Evolutionary conservation across 2,797 vertebrate species (phyloP).

Genomic region (Premnoplex brunnescens): DNA sequence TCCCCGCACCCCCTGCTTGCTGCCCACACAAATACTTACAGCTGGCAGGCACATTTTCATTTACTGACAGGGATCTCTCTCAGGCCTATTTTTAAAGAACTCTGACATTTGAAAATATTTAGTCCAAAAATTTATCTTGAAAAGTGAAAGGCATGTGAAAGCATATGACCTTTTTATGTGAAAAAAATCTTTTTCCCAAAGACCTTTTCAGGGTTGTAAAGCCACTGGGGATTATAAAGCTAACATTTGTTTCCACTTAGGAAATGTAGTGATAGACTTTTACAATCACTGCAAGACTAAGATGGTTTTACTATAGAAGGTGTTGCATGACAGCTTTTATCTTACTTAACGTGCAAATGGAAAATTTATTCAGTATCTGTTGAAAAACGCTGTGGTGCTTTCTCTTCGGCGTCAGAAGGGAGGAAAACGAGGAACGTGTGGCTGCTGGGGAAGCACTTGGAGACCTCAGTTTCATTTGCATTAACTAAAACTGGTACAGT

Average conservation of each 20-base stretch:
- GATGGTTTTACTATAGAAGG: not conserved
- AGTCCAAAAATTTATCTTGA: not conserved
- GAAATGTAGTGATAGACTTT: not conserved
- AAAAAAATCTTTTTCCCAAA: not conserved
- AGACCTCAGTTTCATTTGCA: not conserved
- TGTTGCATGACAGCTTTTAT: not conserved
- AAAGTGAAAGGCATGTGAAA: not conserved
- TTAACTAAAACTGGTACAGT: not conserved
- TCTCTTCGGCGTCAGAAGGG: not conserved
- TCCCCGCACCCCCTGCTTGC: not conserved
- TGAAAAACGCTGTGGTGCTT: not conserved
- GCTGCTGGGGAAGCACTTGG: not conserved
- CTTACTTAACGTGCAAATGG: not conserved
- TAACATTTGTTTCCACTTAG: not conserved
- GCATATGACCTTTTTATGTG: not conserved
- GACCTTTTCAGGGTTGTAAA: not conserved
- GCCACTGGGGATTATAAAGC: not conserved
- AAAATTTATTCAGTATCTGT: not conserved
- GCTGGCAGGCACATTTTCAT: not conserved
- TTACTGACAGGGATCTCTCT: not conserved
- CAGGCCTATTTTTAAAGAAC: not conserved
- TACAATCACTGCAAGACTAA: not conserved
- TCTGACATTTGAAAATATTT: not conserved
- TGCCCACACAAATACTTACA: not conserved
- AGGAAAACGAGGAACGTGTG: not conserved